Base-by-base conservation (phyloP, 1,140 invertebrate species). In the Apocrypta bakeri region DNA sequence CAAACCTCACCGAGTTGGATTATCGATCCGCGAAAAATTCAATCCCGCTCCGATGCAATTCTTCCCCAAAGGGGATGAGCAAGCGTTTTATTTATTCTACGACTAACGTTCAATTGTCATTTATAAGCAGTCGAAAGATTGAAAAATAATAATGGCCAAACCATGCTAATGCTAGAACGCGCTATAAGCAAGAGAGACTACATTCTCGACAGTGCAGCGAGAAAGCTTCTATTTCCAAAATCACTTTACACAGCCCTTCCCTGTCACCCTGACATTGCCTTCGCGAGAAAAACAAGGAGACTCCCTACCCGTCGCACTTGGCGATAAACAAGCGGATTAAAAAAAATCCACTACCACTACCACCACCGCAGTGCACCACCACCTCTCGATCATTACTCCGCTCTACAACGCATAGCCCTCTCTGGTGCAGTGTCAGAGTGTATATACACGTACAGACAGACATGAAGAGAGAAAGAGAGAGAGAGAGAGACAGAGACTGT, bases 341-440 rank as follows among this genome's bases (percentile, higher is more conserved):
- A 56, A 56, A 56, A 56, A 56, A 7, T n/a, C n/a, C n/a, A n/a
- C n/a, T n/a, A n/a, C 42, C 14, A 17, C 42, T 17, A 48, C 42
- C 42, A 48, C 48, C 48, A 56, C 48, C 48, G 48, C 48, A 56
- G 48, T 56, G 48, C 48, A 56, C 48, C 48, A 56, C 48, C 56
- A 66, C 69, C 42, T 78, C 75, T 61, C 79, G 72, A 68, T 84
- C 72, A 71, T 81, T 80, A 78, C 69, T 83, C 84, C 74, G 81
- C 77, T 17, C 48, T 17, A n/a, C 11, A 56, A 56, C 48, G 7
- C 48, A n/a, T 17, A 56, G 48, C 48, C 48, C 48, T 56, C 48
- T 56, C 48, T 6, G 48, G 21, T 56, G 48, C 48, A n/a, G 48
- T n/a, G 21, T 56, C 48, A n/a, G 48, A 4, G 21, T 21, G 48